These are phyloP conservation scores for Ligdia adustata DNA, from an alignment of 2,888 invertebrate genomes.

Conservation along the genomic window DNA sequence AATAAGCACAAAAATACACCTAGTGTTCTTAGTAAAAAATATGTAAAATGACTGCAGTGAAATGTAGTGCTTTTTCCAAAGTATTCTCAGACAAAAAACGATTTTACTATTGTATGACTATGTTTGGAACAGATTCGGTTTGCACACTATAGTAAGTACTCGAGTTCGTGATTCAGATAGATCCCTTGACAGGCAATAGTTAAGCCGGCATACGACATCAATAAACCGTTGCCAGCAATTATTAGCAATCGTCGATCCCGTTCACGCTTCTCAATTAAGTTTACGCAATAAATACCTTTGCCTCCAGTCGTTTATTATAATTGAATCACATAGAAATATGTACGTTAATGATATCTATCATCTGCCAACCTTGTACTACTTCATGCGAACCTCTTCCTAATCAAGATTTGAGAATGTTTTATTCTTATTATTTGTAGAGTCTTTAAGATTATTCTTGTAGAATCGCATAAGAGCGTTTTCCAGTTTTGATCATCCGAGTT, in stretches of 20 bases:
- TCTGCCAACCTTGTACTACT: constrained; percentile 32
- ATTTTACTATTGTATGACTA: too few relatives aligned
- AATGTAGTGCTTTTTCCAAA: too few relatives aligned
- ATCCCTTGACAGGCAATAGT: constrained; percentile 10
- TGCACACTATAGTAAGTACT: too few relatives aligned
- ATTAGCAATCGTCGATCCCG: constrained; percentile 29
- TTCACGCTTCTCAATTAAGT: constrained; percentile 30
- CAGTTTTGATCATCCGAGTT: too few relatives aligned
- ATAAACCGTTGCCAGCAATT: constrained; percentile 25
- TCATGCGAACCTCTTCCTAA: constrained; percentile 26
- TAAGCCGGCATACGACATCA: constrained; percentile 17
- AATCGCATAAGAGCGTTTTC: too few relatives aligned
- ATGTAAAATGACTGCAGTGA: too few relatives aligned
- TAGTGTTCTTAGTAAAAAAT: too few relatives aligned
- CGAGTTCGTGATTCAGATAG: constrained; percentile 12
- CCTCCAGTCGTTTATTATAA: constrained; percentile 25
- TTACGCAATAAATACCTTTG: constrained; percentile 21
- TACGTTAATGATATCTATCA: constrained; percentile 32
- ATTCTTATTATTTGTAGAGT: constrained; percentile 11
- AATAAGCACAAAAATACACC: too few relatives aligned
- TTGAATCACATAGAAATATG: constrained; percentile 34
- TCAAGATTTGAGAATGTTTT: constrained; percentile 14
- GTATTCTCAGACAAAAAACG: too few relatives aligned
- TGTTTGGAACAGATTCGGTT: too few relatives aligned
- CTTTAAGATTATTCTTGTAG: not conserved